Conservation (phyloP, 2,113 vertebrate genomes). For the Thamnophis sirtalis region DNA sequence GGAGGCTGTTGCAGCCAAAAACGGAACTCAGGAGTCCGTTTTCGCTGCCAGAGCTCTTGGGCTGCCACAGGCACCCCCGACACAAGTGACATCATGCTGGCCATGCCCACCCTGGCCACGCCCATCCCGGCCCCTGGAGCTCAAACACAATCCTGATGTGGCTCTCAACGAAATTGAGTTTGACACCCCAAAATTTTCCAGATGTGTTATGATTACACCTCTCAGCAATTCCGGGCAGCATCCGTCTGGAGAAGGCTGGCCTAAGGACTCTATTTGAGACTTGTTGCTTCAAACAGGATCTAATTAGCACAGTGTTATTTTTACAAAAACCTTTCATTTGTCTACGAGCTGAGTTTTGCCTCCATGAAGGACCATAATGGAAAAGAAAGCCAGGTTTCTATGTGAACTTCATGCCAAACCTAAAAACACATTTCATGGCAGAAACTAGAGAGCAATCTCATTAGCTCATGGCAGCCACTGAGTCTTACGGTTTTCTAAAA, state of each 20-base stretch:
- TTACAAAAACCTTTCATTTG: constrained; percentile 26
- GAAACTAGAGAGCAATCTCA: neutral
- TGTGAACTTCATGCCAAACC: constrained; percentile 44
- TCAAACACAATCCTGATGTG: no score
- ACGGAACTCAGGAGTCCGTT: no score
- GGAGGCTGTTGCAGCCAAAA: no score
- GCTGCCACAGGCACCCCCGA: no score
- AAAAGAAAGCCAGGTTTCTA: constrained; percentile 53
- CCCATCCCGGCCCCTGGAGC: no score
- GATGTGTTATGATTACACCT: neutral
- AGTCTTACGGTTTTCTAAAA: neutral
- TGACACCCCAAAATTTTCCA: neutral
- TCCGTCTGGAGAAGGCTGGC: neutral
- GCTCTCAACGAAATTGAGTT: no score
- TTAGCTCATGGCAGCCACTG: neutral
- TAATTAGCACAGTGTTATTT: constrained; percentile 22
- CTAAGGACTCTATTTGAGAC: neutral
- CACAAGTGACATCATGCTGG: no score
- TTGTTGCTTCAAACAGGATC: constrained; percentile 6
- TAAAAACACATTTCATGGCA: constrained; percentile 46
- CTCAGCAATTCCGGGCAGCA: neutral
- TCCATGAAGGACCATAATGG: constrained; percentile 10
- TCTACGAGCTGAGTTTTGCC: constrained; percentile 30
- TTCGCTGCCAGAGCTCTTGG: no score
- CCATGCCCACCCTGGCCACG: no score